Evolutionary conservation across 2,797 vertebrate species (phyloP).

Genomic region (Columba guinea): DNA sequence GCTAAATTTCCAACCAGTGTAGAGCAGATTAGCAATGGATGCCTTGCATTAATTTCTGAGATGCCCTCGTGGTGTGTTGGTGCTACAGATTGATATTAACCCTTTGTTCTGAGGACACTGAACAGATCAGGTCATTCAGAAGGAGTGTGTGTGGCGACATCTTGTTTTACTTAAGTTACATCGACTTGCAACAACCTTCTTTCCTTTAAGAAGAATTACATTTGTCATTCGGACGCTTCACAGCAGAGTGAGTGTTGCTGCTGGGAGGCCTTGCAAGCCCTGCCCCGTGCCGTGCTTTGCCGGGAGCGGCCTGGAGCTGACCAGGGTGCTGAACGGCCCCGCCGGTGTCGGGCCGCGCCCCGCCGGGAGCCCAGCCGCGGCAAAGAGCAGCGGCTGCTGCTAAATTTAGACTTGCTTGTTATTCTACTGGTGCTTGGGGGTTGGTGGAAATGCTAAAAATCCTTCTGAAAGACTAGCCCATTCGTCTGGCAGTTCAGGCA

Average conservation of each 20-base stretch:
- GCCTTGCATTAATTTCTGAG: not conserved
- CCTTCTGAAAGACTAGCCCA: fast-evolving
- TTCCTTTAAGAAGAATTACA: not conserved
- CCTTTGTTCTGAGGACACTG: not conserved
- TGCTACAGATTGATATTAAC: not conserved
- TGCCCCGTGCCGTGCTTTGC: too few species aligned
- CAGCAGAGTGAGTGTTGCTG: fast-evolving
- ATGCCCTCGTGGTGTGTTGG: too few species aligned
- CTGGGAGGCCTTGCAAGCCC: not conserved
- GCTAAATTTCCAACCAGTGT: not conserved
- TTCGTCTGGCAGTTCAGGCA: not conserved
- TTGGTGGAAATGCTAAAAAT: fast-evolving
- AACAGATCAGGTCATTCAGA: fast-evolving
- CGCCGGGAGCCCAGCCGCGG: fast-evolving
- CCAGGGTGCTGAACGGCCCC: not conserved
- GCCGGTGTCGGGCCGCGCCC: not conserved
- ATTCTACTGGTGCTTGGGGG: fast-evolving
- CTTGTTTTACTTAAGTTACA: not conserved
- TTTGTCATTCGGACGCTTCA: not conserved
- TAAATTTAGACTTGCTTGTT: fast-evolving
- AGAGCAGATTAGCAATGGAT: not conserved
- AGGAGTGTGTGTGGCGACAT: fast-evolving
- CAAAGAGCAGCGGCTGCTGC: too few species aligned
- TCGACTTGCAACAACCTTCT: not conserved
- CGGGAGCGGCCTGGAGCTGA: not conserved